Conservation (phyloP, 2,797 vertebrate genomes). For the Xyrichtys novacula region DNA sequence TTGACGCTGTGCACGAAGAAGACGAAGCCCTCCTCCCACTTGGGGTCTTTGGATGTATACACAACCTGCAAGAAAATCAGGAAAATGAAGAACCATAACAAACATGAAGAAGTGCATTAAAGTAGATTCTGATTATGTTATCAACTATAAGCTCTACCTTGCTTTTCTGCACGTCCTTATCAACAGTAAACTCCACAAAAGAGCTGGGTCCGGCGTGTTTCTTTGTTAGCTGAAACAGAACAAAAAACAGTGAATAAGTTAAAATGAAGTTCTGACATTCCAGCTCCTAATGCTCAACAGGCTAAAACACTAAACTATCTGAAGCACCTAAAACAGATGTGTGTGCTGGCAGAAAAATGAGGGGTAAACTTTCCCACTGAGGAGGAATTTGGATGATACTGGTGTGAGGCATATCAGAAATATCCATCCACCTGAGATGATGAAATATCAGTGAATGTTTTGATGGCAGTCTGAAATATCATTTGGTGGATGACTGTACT, state of each 20-base stretch:
- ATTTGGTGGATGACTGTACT: not conserved
- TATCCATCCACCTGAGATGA: no score
- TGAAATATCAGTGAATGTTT: no score
- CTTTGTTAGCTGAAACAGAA: conserved; percentile 79
- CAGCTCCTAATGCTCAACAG: conserved; percentile 24
- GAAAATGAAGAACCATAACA: not conserved
- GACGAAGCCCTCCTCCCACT: conserved; percentile 92
- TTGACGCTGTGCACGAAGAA: conserved; percentile 91
- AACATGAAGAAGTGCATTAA: no score
- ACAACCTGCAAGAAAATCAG: conserved; percentile 81
- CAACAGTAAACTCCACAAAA: conserved; percentile 89
- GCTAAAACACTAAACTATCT: conserved; percentile 21
- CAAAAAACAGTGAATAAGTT: conserved; percentile 2
- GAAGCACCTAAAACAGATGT: conserved; percentile 7
- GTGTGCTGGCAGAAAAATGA: not conserved
- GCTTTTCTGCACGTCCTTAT: conserved; percentile 89
- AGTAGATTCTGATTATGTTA: not conserved
- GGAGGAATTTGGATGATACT: not conserved
- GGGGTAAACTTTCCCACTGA: not conserved
- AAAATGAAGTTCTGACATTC: conserved; percentile 40
- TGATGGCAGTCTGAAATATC: no score
- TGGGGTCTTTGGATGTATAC: conserved; percentile 89
- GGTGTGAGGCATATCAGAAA: not conserved
- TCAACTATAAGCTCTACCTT: conserved; percentile 83
- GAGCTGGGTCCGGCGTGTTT: conserved; percentile 86